A percentile compares a stretch with the other conserved stretches of the same genome.
phyloP scores from a whole-genome alignment of 1,140 invertebrate genomes.

The Dinothrombium tinctorium region DNA sequence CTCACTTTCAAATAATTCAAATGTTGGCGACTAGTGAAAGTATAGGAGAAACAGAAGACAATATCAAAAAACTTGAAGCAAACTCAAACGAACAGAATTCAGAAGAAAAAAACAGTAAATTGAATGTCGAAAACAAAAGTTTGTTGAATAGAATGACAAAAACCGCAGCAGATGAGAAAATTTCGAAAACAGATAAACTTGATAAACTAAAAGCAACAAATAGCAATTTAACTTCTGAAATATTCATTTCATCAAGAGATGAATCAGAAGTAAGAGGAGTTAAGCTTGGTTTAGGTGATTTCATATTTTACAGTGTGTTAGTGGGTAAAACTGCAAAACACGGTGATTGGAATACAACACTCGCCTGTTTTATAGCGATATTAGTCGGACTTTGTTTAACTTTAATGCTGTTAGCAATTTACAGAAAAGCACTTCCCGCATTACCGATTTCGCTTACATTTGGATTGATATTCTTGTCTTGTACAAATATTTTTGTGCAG shows the following conservation, averaged over 20 bases:
- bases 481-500: conserved; percentile 66
- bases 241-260: too few relatives aligned
- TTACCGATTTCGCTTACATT: conserved; percentile 94
- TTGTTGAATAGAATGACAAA: too few relatives aligned
- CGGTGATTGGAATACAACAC: conserved; percentile 96
- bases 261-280: conserved; percentile 37
- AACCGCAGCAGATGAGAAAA: too few relatives aligned
- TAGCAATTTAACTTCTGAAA: too few relatives aligned
- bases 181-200: too few relatives aligned
- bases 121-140: too few relatives aligned
- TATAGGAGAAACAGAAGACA: neutral
- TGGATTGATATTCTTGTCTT: conserved; percentile 90
- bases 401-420: conserved; percentile 79
- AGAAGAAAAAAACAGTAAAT: too few relatives aligned
- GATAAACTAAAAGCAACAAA: too few relatives aligned
- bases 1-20: too few relatives aligned
- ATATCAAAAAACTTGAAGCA: neutral
- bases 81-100: too few relatives aligned
- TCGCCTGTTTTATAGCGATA: conserved; percentile 94
- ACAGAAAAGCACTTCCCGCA: conserved; percentile 87
- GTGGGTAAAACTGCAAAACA: conserved; percentile 95
- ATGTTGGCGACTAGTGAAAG: neutral
- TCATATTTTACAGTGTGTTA: conserved; percentile 96
- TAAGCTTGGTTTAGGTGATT: conserved; percentile 91
- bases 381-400: conserved; percentile 89